Evolutionary conservation across 2,888 invertebrate species (phyloP).

Genomic region (Oeneis ivallda): DNA sequence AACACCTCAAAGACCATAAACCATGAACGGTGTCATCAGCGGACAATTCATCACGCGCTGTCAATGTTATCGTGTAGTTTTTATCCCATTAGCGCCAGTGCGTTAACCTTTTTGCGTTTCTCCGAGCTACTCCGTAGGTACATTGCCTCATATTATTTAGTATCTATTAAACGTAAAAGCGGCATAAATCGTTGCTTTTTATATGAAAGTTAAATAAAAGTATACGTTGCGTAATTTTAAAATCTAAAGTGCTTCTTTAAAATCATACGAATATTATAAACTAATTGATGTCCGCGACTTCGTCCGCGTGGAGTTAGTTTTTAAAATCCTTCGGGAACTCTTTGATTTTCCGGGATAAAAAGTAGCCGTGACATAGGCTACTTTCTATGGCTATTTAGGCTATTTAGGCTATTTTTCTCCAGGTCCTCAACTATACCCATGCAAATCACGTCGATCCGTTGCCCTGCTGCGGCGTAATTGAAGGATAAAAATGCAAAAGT

Average conservation of each 20-base stretch:
- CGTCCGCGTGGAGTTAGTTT: no score
- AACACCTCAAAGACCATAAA: slow-evolving; percentile 46
- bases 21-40: slow-evolving; percentile 57
- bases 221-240: not conserved
- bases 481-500: no score
- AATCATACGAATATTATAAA: not conserved
- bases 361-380: no score
- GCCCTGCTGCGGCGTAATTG: no score
- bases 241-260: not conserved
- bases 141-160: slow-evolving; percentile 13
- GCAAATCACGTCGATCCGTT: no score
- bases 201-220: not conserved
- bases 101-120: slow-evolving; percentile 67
- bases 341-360: no score
- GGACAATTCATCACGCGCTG: slow-evolving; percentile 64
- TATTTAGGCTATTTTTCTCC: no score
- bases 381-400: no score
- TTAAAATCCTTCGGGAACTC: no score
- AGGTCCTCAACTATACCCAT: no score
- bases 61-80: slow-evolving; percentile 70
- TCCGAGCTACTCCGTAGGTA: not conserved
- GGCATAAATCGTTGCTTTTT: slow-evolving; percentile 14
- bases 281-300: no score
- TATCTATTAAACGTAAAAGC: slow-evolving; percentile 8
- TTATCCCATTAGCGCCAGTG: slow-evolving; percentile 57